phyloP scores from a whole-genome alignment of 2,888 invertebrate species.

The Parapristionchus giblindavisi region DNA sequence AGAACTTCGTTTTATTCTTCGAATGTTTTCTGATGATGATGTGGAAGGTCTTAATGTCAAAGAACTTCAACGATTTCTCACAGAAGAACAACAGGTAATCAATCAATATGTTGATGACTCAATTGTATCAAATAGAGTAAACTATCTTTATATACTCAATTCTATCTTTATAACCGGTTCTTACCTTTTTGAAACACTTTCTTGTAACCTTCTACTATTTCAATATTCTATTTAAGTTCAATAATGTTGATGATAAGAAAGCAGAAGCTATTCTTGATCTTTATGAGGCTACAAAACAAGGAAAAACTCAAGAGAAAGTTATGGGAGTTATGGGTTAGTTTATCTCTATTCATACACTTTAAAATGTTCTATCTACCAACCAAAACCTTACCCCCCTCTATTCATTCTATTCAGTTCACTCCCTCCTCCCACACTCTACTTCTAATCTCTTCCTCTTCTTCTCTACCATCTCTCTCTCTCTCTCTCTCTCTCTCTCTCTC shows the following conservation, averaged over 20 bases:
- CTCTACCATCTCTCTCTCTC: neutral
- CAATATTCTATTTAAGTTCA: slow-evolving; percentile 54
- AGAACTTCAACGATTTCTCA: slow-evolving; percentile 73
- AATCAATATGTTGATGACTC: slow-evolving; percentile 9
- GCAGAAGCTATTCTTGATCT: slow-evolving; percentile 64
- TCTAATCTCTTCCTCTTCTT: neutral
- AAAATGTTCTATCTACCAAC: neutral
- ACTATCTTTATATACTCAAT: neutral
- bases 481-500: slow-evolving; percentile 23
- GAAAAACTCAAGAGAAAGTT: slow-evolving; percentile 51
- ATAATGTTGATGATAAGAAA: slow-evolving; percentile 61
- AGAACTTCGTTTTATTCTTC: slow-evolving; percentile 73
- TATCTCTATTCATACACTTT: neutral
- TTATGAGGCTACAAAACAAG: slow-evolving; percentile 61
- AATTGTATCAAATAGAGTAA: no score
- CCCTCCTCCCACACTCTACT: neutral
- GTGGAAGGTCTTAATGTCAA: slow-evolving; percentile 71
- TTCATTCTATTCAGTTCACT: slow-evolving; percentile 3
- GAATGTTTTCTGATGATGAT: slow-evolving; percentile 68
- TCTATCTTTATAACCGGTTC: neutral
- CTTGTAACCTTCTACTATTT: neutral
- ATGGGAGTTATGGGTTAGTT: slow-evolving; percentile 61
- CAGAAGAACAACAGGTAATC: slow-evolving; percentile 73
- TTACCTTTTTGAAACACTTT: neutral
- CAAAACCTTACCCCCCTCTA: neutral